phyloP scores from a whole-genome alignment of 1,140 invertebrate species.

The Antheraea mylitta region DNA sequence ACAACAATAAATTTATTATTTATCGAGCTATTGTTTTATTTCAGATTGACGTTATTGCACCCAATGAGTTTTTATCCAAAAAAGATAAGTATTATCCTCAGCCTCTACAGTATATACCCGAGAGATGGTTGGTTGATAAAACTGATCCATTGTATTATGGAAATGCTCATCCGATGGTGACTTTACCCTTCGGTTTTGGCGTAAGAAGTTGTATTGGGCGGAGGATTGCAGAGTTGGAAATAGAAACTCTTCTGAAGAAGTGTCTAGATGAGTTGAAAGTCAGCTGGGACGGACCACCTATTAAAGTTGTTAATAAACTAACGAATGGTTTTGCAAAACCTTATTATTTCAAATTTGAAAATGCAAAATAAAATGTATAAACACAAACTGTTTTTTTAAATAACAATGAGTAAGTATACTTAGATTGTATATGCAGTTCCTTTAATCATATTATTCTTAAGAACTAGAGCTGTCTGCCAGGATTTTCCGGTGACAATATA shows the following conservation, averaged over 20 bases:
- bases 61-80: conserved; percentile 71
- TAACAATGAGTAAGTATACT: too few species aligned
- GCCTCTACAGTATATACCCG: conserved; percentile 79
- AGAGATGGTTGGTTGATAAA: conserved; percentile 79
- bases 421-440: too few species aligned
- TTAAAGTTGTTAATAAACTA: conserved; percentile 44
- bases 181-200: conserved; percentile 82
- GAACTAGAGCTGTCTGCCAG: too few species aligned
- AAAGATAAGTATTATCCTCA: conserved; percentile 77
- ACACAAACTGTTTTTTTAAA: too few species aligned
- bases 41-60: conserved; percentile 77
- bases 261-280: conserved; percentile 79
- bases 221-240: conserved; percentile 85
- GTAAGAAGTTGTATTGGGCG: conserved; percentile 80
- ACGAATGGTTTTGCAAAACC: conserved; percentile 50
- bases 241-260: conserved; percentile 82
- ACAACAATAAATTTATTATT: too few species aligned
- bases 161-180: conserved; percentile 79
- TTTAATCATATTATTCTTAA: too few species aligned
- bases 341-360: conserved; percentile 53
- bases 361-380: conserved; percentile 16
- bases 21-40: conserved; percentile 16
- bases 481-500: too few species aligned
- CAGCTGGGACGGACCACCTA: conserved; percentile 71
- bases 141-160: conserved; percentile 65